A percentile compares a stretch with the other conserved stretches of the same genome.
phyloP scores from a whole-genome alignment of 2,113 vertebrate species.

The Prietella phreatophila region DNA sequence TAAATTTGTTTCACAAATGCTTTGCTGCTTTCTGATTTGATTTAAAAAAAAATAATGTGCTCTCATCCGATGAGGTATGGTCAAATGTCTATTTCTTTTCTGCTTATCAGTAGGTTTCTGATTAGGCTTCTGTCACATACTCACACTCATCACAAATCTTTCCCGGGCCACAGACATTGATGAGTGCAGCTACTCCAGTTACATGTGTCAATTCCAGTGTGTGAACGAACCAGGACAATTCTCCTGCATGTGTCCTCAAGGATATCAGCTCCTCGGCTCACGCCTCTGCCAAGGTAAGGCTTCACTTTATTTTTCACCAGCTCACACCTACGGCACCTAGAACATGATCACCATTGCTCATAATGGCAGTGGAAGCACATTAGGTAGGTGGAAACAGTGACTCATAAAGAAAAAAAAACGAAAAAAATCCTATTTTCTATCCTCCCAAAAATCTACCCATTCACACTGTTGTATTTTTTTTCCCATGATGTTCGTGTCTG shows the following conservation, averaged over 20 bases:
- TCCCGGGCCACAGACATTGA: constrained; percentile 76
- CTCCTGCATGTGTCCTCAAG: constrained; percentile 84
- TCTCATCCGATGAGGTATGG: background rate
- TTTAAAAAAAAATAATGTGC: background rate
- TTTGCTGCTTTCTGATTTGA: background rate
- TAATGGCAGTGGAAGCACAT: constrained; percentile 3
- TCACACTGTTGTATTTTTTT: constrained; percentile 22
- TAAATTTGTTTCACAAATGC: background rate
- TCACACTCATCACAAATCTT: background rate
- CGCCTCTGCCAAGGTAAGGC: constrained; percentile 84
- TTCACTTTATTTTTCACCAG: background rate
- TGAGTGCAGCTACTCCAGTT: constrained; percentile 89
- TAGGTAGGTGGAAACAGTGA: constrained; percentile 23
- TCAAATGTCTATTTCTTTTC: background rate
- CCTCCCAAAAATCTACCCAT: background rate
- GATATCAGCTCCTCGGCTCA: constrained; percentile 83
- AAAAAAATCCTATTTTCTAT: background rate
- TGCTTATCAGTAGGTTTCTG: background rate
- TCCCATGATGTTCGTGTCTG: constrained; percentile 1
- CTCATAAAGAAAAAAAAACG: background rate
- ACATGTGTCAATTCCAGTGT: constrained; percentile 86
- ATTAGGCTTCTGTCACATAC: too few relatives aligned
- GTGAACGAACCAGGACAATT: constrained; percentile 85
- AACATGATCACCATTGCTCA: background rate
- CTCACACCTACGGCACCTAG: constrained; percentile 19